Evolutionary conservation across 2,797 vertebrate species (phyloP).

Genomic region (Pseudomugil gertrudae): DNA sequence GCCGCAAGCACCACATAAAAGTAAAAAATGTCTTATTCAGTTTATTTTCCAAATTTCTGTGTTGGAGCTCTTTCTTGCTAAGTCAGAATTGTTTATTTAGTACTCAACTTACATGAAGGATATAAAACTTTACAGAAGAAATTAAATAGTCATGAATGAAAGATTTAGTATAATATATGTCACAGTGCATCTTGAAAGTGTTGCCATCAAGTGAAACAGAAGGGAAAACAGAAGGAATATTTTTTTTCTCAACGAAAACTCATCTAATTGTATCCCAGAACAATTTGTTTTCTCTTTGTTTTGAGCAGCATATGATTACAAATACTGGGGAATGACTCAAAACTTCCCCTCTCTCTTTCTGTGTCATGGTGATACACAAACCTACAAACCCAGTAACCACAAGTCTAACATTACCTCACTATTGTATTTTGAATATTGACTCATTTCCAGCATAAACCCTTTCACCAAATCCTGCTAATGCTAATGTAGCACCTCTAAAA

Average conservation of each 20-base stretch:
- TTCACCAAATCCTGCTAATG: conserved; percentile 9
- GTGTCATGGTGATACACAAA: neutral
- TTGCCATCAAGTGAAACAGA: conserved; percentile 23
- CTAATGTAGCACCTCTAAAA: conserved; percentile 18
- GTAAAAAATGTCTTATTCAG: conserved; percentile 22
- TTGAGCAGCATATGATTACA: conserved; percentile 44
- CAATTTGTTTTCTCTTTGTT: conserved; percentile 59
- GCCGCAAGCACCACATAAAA: conserved; percentile 49
- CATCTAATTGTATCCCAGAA: conserved; percentile 47
- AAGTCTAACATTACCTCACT: conserved; percentile 12
- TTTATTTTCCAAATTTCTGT: conserved; percentile 23
- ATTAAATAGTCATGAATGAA: conserved; percentile 9
- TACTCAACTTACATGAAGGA: conserved; percentile 5
- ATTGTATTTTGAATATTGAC: neutral
- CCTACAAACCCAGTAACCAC: conserved; percentile 7
- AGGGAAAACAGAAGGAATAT: conserved; percentile 42
- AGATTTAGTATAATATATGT: conserved; percentile 28
- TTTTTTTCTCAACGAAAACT: conserved; percentile 45
- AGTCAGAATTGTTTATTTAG: conserved; percentile 24
- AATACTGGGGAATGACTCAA: conserved; percentile 68
- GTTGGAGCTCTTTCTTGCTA: conserved; percentile 1
- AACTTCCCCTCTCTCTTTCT: conserved; percentile 14
- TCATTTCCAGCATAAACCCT: neutral
- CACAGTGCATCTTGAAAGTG: conserved; percentile 21
- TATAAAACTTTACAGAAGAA: conserved; percentile 7